phyloP scores from a whole-genome alignment of 2,113 vertebrate genomes.

The Urocitellus parryii region DNA sequence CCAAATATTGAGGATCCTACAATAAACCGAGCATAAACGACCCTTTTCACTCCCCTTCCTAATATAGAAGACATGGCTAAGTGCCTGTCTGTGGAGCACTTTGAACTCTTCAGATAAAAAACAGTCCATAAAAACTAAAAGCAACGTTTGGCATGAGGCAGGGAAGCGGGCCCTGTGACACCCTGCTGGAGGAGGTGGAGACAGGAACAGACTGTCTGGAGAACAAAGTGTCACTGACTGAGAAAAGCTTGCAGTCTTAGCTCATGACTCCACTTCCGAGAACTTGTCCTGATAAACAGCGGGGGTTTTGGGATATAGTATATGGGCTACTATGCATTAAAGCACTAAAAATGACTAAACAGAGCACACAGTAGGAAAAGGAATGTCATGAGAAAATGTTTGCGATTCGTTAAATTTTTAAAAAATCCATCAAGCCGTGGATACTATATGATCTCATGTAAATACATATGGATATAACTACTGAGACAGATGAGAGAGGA shows the following conservation, averaged over 20 bases:
- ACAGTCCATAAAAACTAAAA: neutral
- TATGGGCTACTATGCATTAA: neutral
- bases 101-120: slow-evolving; percentile 4
- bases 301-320: neutral
- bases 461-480: neutral
- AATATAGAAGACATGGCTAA: neutral
- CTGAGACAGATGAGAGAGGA: neutral
- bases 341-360: neutral
- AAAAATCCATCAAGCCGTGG: neutral
- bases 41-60: neutral
- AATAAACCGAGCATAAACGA: neutral
- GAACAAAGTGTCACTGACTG: neutral
- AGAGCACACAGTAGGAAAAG: neutral
- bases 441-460: neutral
- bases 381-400: slow-evolving; percentile 15
- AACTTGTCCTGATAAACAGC: neutral
- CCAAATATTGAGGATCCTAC: neutral
- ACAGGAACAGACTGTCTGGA: neutral
- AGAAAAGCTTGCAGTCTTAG: neutral
- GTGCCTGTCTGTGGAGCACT: neutral
- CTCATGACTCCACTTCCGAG: neutral
- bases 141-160: neutral
- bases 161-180: neutral
- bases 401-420: neutral
- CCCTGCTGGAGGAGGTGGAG: neutral